Conservation (phyloP, 2,113 vertebrate species). For the Cyanoderma ruficeps region DNA sequence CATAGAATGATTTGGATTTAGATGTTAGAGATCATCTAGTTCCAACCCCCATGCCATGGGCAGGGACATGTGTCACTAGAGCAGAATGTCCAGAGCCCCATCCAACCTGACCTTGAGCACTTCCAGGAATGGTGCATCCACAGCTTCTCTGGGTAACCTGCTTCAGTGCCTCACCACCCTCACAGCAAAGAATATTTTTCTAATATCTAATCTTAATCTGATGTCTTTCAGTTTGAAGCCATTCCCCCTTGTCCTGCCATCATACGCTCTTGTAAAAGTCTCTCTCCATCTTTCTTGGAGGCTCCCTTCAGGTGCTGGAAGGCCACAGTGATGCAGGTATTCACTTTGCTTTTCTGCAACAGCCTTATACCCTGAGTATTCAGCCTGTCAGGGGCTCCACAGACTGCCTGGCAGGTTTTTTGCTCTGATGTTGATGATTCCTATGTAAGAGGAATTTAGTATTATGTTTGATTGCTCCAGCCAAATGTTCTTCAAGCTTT, state of each 20-base stretch:
- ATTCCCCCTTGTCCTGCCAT: neutral
- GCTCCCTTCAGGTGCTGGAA: neutral
- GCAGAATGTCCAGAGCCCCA: neutral
- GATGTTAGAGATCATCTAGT: neutral
- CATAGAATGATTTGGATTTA: neutral
- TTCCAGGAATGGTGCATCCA: neutral
- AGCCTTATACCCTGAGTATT: neutral
- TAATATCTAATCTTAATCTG: neutral
- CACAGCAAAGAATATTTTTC: neutral
- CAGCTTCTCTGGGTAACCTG: neutral
- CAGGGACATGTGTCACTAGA: fast-evolving
- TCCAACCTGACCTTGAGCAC: neutral
- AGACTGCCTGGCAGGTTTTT: neutral
- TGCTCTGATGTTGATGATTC: neutral
- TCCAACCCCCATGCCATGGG: neutral
- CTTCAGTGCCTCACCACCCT: neutral
- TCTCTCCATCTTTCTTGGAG: neutral
- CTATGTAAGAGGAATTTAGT: neutral
- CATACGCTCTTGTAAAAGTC: neutral
- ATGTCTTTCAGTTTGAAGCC: neutral
- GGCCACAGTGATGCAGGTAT: neutral
- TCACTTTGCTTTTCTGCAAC: neutral
- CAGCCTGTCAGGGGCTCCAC: neutral
- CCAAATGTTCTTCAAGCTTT: conserved; percentile 20
- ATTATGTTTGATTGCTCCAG: neutral